Base-by-base conservation (phyloP, 2,797 vertebrate species). In the Bovichtus variegatus region DNA sequence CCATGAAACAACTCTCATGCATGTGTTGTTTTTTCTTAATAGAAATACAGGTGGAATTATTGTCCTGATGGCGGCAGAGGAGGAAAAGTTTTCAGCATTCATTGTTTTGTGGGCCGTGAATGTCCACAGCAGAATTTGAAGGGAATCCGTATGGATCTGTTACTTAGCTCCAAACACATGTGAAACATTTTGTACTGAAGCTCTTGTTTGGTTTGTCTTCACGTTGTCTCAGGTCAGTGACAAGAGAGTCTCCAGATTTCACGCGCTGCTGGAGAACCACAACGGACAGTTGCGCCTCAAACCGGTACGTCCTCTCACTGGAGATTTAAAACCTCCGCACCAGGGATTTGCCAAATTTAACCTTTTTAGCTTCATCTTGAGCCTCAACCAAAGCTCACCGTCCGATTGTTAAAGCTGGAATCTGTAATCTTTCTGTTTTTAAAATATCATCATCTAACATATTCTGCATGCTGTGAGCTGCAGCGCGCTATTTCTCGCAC, bases 241-340 rank as follows among this genome's bases (percentile, higher is more conserved):
- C 80, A 96, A 95, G 83, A 92, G 94, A 87, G 94, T 97, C 2
- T 97, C 97, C 74, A 91, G 96, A 81, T 91, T 78, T 70, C 97
- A 98, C 77, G 94, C 94, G 9, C 68, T 97, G 79, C 90, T 98
- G 88, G 91, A 97, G 69, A 95, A 96, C 84, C 72, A 67, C 21
- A 82, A 87, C 23, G 93, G 92, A 73, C 86, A 82, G 40, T 95
- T 97, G 81, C 92, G 92, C 18, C 95, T 98, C 82, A 97, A 97
- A 93, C 92, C 95, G 29, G 97, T 97, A 91, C 5, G 54, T 60
- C 51, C 7, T 40, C 43, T 0, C 59, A 13, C 54, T 16, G 8
- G 29, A 36, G 21, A 29, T 23, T 46, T 46, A 25, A 46, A 46
- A 34, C 18, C 2, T 29, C 13, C 11, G 10, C 66, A 3, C 4